phyloP scores from a whole-genome alignment of 37 sponge, comb jelly and placozoan genomes.

The Diacarnus erythraeanus region DNA sequence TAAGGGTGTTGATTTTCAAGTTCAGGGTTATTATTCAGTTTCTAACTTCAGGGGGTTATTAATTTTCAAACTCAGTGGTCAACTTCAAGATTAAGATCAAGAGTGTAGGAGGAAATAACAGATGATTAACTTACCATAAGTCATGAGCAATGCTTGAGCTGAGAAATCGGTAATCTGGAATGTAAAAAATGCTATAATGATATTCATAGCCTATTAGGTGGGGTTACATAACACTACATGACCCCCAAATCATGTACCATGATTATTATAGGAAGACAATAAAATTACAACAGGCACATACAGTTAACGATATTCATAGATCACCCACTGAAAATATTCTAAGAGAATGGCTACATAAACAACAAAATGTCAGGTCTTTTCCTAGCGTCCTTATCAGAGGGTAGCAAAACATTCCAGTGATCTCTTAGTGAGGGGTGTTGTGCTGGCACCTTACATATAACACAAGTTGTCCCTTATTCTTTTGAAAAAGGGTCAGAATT shows the following conservation, averaged over 20 bases:
- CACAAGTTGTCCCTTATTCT: conserved; percentile 20
- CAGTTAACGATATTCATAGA: no score
- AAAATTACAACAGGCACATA: no score
- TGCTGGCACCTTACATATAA: conserved; percentile 57
- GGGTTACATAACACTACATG: background rate
- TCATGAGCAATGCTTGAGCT: conserved; percentile 65
- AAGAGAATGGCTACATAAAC: no score
- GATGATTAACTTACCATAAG: conserved; percentile 65
- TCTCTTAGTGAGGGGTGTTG: conserved; percentile 56
- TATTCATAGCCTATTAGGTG: conserved; percentile 22
- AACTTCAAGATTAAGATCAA: no score
- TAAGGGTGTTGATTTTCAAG: no score
- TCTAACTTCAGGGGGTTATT: no score
- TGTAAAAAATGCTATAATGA: background rate
- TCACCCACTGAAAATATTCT: no score
- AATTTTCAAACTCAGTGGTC: no score
- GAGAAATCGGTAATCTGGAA: conserved; percentile 33
- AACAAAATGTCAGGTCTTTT: no score
- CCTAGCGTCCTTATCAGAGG: conserved; percentile 69
- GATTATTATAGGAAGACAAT: no score
- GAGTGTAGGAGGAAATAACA: no score
- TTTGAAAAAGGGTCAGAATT: conserved; percentile 36
- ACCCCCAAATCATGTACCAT: background rate
- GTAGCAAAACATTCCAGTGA: conserved; percentile 51
- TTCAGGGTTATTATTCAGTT: no score